These are phyloP conservation scores for Apamea sordens DNA, from an alignment of 2,888 invertebrate species.

Conservation along the genomic window DNA sequence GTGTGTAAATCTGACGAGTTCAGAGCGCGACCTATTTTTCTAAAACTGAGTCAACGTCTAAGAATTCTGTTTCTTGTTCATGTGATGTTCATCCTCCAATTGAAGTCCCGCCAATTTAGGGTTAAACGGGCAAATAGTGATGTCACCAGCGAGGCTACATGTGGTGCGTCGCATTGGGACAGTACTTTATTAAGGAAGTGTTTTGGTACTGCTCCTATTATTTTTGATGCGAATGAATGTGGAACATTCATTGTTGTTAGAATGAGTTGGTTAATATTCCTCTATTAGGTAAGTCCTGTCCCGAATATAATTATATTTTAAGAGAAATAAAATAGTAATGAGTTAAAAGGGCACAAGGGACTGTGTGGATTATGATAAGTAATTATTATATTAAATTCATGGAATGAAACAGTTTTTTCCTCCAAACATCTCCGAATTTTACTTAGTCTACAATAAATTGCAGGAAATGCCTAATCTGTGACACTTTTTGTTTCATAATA, in stretches of 20 bases:
- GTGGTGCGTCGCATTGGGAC: constrained; percentile 49
- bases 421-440: constrained; percentile 3
- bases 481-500: constrained; percentile 53
- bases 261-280: background rate
- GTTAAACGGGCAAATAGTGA: constrained; percentile 68
- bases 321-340: background rate
- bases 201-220: constrained; percentile 2
- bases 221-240: constrained; percentile 15
- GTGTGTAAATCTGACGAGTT: constrained; percentile 38
- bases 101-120: constrained; percentile 71
- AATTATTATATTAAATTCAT: background rate
- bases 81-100: constrained; percentile 67
- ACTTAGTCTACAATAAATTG: constrained; percentile 30
- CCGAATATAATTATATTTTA: background rate
- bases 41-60: constrained; percentile 71
- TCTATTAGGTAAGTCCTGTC: background rate
- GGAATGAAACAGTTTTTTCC: background rate
- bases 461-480: constrained; percentile 49
- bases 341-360: background rate
- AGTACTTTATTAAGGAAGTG: constrained; percentile 39
- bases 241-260: background rate
- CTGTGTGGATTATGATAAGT: background rate
- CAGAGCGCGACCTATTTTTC: constrained; percentile 60
- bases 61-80: constrained; percentile 63
- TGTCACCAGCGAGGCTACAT: constrained; percentile 64